phyloP scores from a whole-genome alignment of 2,888 invertebrate genomes.

The Quadriops clusia region DNA sequence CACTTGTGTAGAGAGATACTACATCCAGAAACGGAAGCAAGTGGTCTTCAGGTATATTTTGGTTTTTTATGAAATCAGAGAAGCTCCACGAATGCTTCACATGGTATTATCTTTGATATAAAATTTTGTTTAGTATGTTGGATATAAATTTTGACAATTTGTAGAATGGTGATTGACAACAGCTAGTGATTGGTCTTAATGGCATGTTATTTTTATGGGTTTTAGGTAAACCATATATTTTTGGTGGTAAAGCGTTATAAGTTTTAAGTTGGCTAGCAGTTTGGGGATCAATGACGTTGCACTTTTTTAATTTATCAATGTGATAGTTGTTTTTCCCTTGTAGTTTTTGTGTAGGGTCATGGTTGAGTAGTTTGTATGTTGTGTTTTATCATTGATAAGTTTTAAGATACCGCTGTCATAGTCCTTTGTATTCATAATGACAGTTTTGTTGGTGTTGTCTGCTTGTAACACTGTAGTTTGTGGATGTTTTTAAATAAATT shows the following conservation, averaged over 20 bases:
- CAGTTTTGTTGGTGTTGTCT: too few species aligned
- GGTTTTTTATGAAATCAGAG: neutral
- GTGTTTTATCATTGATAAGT: too few species aligned
- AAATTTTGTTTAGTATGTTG: too few species aligned
- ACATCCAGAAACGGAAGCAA: neutral
- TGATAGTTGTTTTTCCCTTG: too few species aligned
- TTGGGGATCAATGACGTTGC: neutral
- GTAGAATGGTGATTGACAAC: neutral
- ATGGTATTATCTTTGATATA: neutral
- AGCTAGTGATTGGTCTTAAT: slow-evolving; percentile 1
- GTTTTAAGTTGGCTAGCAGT: neutral
- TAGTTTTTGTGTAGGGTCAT: too few species aligned
- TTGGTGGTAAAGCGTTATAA: neutral
- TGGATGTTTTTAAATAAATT: too few species aligned
- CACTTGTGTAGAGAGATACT: too few species aligned
- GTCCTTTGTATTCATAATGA: neutral
- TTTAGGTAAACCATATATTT: neutral
- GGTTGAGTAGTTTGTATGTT: too few species aligned
- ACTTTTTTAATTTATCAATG: slow-evolving; percentile 2
- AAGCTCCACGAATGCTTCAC: neutral
- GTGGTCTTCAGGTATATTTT: neutral
- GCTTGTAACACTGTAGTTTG: too few species aligned
- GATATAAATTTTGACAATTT: too few species aligned
- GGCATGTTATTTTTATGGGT: slow-evolving; percentile 1
- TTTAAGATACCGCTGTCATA: too few species aligned